Base-by-base conservation (phyloP, 2,797 vertebrate genomes). In the Cheracebus regulus region DNA sequence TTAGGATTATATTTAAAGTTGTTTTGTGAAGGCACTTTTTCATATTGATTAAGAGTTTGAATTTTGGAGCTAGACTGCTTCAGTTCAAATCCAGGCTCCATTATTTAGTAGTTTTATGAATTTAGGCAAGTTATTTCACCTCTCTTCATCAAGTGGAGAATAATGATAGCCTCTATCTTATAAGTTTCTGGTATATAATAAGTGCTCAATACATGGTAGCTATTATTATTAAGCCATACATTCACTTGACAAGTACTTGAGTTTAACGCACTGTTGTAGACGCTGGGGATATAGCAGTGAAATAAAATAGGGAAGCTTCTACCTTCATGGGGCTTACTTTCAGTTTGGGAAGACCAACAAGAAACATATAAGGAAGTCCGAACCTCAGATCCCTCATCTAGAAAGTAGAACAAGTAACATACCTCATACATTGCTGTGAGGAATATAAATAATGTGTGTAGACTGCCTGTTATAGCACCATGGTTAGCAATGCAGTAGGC, bases 231-330 rank as follows among this genome's bases (percentile, higher is more conserved):
- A 92, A 90, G 15, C 4, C 33, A 57, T 50, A 36, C 8, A 57
- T 70, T 96, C 26, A 61, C 72, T 94, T 82, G 86, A 79, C 44
- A 97, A 90, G 75, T 91, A 70, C 30, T 52, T 72, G 46, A 86
- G 36, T 85, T 95, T 89, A 95, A 78, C 88, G 36, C 28, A 79
- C 58, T 81, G 17, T 76, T 57, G 7, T 39, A 75, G 41, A 82
- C 67, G n/a, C 36, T 85, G 8, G 48, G 48, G 15, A 80, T 61
- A 72, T 15, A 28, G 48, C 11, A 75, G 26, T 78, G 39, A 95
- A 96, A 46, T 86, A 93, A 95, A 91, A 93, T 2, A 83, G n/a
- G 46, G 33, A 92, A 22, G 6, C 79, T 93, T 96, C 44, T 96
- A 30, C 81, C 41, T 14, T 55, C 9, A 5, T 75, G 33, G 57